Percentiles rank a stretch among this genome's conserved stretches.
phyloP scores from a whole-genome alignment of 2,888 invertebrate species.

The Drosophila suboccidentalis region DNA sequence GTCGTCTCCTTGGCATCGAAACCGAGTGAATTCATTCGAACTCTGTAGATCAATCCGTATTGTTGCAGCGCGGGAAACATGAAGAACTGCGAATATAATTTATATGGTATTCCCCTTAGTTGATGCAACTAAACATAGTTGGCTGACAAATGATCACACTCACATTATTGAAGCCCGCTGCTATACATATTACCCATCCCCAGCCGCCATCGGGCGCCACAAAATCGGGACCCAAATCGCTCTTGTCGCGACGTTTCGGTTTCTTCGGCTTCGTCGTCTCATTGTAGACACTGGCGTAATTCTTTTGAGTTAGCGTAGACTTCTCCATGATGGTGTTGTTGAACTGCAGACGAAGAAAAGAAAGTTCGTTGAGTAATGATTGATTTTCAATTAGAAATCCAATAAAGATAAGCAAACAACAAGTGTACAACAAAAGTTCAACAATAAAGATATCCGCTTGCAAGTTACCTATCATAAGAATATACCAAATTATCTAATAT shows the following conservation, averaged over 20 bases:
- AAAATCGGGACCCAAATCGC: constrained; percentile 87
- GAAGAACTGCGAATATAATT: constrained; percentile 87
- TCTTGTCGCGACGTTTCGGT: constrained; percentile 85
- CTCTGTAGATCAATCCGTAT: constrained; percentile 90
- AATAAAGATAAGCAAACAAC: constrained; percentile 13
- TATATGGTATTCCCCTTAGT: neutral
- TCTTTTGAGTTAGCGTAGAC: constrained; percentile 72
- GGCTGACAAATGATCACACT: constrained; percentile 84
- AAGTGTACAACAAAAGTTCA: neutral
- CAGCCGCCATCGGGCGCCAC: constrained; percentile 92
- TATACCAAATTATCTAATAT: neutral
- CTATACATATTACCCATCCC: constrained; percentile 91
- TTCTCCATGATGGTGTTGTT: constrained; percentile 59
- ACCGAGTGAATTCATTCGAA: constrained; percentile 87
- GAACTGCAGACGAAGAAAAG: neutral
- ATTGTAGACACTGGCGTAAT: constrained; percentile 78
- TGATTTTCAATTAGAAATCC: constrained; percentile 16
- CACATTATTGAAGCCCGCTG: constrained; percentile 91
- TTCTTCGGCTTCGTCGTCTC: constrained; percentile 84
- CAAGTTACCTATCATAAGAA: neutral
- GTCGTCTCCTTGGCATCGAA: constrained; percentile 89
- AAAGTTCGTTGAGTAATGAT: constrained; percentile 15
- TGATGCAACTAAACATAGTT: neutral
- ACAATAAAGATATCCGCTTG: neutral
- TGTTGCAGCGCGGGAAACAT: constrained; percentile 90